Base-by-base conservation (phyloP, 2,113 vertebrate species). In the Entelurus aequoreus region DNA sequence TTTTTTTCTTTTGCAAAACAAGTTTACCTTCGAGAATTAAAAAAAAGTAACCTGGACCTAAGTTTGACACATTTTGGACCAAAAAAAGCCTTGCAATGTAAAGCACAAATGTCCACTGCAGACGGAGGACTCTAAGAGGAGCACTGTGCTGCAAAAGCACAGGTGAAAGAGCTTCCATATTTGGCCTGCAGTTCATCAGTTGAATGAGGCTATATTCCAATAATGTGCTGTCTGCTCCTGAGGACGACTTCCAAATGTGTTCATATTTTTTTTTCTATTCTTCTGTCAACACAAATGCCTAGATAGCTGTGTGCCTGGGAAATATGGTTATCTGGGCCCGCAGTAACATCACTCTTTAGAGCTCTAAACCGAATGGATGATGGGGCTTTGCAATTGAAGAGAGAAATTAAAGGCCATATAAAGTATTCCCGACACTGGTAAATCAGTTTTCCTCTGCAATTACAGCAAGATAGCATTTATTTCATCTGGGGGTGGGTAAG, bases 401-500 rank as follows among this genome's bases (percentile, higher is more conserved):
- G 14, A 37, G 51, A 70, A 81, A 85, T 81, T 62, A 86, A 65
- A 78, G 56, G 67, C 52, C 68, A 71, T 52, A 74, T 69, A 74
- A 80, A 84, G 74, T 80, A 72, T 84, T 77, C 66, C 65, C 70
- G 74, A 82, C 79, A 79, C 63, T 57, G 44, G 54, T 15, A 60
- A 79, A 81, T 86, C 78, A 49, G 63, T 84, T 87, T 81, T 81
- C 69, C 65, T 69, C 65, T 15, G 50, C 76, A 87, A 82, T 87
- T 83, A 84, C 69, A 74, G 40, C 54, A 35, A 76, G 77, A 87
- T 78, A 40, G 71, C 56, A 67, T 79, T 80, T 74, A 78, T 86
- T 79, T 84, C 68, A 77, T 83, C 67, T 42, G 42, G 61, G 68
- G 47, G 54, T 44, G 55, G 66, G 59, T 14, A 62, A 63, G 16